Conservation (phyloP, 2,797 vertebrate genomes). For the Antrozous pallidus region DNA sequence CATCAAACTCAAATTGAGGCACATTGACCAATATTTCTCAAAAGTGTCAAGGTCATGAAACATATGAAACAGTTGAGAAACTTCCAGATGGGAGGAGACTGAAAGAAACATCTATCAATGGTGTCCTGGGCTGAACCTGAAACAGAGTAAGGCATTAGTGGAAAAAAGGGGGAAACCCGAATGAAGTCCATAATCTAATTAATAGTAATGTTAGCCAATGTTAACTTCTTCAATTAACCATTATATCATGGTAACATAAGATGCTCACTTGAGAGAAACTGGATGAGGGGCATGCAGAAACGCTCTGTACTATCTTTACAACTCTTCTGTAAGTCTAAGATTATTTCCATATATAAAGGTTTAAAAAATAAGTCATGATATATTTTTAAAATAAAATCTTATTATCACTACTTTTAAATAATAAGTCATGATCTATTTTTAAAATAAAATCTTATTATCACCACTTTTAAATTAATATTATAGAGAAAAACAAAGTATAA, state of each 20-base stretch:
- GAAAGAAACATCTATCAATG: background rate
- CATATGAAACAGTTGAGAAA: background rate
- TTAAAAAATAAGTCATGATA: background rate
- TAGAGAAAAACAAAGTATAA: background rate
- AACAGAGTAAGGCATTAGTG: background rate
- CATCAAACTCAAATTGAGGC: background rate
- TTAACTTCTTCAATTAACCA: background rate
- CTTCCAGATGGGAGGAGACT: background rate
- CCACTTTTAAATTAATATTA: background rate
- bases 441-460: background rate
- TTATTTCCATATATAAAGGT: background rate
- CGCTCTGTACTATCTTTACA: background rate
- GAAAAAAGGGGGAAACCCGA: background rate
- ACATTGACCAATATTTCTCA: background rate
- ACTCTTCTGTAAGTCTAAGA: background rate
- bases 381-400: conserved; percentile 12
- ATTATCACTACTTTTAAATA: background rate
- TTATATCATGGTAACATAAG: background rate
- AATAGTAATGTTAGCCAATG: background rate
- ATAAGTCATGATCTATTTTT: background rate
- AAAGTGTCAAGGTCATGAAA: background rate
- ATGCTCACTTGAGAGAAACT: background rate
- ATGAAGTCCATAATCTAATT: background rate
- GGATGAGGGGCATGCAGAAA: background rate
- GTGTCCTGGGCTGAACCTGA: background rate